Base-by-base conservation (phyloP, 2,113 vertebrate species). In the Scomber colias region DNA sequence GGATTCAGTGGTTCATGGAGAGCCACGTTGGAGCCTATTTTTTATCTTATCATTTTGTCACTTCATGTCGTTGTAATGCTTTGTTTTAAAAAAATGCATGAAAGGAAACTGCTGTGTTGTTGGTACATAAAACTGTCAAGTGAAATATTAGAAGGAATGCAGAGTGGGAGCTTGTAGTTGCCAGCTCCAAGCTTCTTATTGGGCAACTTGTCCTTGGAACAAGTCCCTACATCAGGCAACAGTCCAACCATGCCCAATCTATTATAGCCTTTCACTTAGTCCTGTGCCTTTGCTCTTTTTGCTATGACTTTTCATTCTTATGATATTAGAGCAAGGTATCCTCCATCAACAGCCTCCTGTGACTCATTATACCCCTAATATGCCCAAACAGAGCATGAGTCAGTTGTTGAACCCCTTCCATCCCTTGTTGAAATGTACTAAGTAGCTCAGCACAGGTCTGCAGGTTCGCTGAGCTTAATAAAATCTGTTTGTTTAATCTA, bases 391-490 rank as follows among this genome's bases (percentile, higher is more conserved):
- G 11, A 73, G 57, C 12, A 14, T 86, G 90, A 90, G 90, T 90
- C 90, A 90, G 67, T 6, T 1, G 64, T 49, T 89, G 84, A 86
- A 75, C 79, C 27, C 16, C 13, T 71, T 87, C 90, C 89, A 91
- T 75, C 76, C 79, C 80, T 92, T 90, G 85, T 90, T 87, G 75
- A 44, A 76, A 54, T 81, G 68, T 48, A 60, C 71, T 27, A 40
- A 68, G 67, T 44, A 65, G 86, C 71, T 67, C 65, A 2, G 1
- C 21, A 49, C 55, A 46, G 56, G 16, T 14, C 57, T 74, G 60
- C 51, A 57, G 61, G 45, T 76, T 74, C 75, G 56, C 49, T 2
- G 1, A 12, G 54, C 49, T 48, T n/a, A 48, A 16, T 65, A 30
- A 49, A 62, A 50, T 49, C 31, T 1, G 16, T 48, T 79, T 74